Conservation (phyloP, 2,797 vertebrate species). For the Taeniopygia guttata region DNA sequence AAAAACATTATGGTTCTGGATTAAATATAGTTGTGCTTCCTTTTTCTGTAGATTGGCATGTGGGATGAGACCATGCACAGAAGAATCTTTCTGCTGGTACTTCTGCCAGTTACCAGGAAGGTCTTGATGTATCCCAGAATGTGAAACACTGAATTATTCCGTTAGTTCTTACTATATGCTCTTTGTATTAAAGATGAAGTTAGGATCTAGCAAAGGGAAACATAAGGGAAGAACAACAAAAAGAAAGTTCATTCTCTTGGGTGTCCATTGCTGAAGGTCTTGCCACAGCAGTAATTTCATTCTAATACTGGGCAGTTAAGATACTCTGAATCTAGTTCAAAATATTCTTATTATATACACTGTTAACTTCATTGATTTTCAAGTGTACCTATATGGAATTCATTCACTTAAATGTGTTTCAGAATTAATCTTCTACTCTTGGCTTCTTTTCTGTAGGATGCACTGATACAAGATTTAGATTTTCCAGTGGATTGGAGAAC, state of each 20-base stretch:
- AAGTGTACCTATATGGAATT: background rate
- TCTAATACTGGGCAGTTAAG: background rate
- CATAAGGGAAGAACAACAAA: background rate
- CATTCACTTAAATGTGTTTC: background rate
- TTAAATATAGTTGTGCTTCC: background rate
- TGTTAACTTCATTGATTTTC: background rate
- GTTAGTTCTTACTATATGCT: background rate
- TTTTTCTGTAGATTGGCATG: background rate
- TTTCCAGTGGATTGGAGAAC: background rate
- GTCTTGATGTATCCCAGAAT: background rate
- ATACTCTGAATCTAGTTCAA: background rate
- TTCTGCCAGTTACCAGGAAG: background rate
- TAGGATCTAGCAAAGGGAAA: background rate
- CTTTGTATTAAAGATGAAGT: background rate
- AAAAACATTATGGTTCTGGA: background rate
- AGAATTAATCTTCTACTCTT: background rate
- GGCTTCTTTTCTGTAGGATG: background rate
- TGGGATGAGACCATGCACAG: background rate
- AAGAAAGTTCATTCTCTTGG: background rate
- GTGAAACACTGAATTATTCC: conserved; percentile 12
- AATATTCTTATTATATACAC: background rate
- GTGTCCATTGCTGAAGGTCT: background rate
- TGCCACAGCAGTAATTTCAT: background rate
- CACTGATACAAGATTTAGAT: background rate
- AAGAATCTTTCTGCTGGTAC: background rate